These are phyloP conservation scores for Stratiomys singularior DNA, from an alignment of 2,888 invertebrate species.

Conservation along the genomic window DNA sequence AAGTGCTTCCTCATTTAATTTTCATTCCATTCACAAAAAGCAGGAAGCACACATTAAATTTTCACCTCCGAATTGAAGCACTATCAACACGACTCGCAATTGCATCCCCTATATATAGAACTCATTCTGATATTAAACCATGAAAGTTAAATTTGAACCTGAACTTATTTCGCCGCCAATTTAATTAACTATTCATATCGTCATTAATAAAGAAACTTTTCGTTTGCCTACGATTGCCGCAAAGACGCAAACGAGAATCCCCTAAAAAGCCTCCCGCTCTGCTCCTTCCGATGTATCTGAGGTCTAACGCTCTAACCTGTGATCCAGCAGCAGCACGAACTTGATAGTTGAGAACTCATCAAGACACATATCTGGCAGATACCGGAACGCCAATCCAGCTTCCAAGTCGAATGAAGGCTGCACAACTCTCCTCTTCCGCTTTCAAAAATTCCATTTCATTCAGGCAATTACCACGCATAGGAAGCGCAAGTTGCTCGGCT, in stretches of 20 bases:
- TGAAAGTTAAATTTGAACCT: slow-evolving; percentile 1
- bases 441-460: slow-evolving; percentile 43
- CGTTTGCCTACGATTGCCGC: neutral
- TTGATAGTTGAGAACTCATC: neutral
- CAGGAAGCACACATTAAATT: neutral
- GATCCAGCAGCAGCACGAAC: neutral
- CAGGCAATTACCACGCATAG: slow-evolving; percentile 33
- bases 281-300: too few relatives aligned
- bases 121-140: neutral
- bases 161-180: slow-evolving; percentile 16
- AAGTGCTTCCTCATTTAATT: neutral
- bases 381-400: neutral
- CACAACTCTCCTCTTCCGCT: neutral
- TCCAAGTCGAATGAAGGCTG: neutral
- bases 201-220: slow-evolving; percentile 34
- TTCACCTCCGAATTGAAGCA: neutral
- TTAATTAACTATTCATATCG: slow-evolving; percentile 28
- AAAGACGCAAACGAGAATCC: neutral
- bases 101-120: neutral
- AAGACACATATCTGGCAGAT: neutral
- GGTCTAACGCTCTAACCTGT: too few relatives aligned
- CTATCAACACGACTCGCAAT: neutral
- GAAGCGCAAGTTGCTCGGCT: slow-evolving; percentile 23
- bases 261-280: neutral
- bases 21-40: neutral